A percentile compares a stretch with the other conserved stretches of the same genome.
phyloP scores from a whole-genome alignment of 53 echinoderm and acorn worm species.

The Glandiceps talaboti region DNA sequence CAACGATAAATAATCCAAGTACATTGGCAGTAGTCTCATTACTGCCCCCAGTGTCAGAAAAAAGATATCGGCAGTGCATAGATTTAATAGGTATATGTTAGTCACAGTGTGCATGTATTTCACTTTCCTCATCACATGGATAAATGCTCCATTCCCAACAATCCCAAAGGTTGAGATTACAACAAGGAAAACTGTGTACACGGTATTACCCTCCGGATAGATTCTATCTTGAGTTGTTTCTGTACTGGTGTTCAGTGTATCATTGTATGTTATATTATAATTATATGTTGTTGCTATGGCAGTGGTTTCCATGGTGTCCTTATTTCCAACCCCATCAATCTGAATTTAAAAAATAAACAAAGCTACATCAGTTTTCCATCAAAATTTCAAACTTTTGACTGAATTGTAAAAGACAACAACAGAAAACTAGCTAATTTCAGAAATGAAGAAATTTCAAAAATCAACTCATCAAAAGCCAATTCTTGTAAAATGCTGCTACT shows the following conservation, averaged over 20 bases:
- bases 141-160: background rate
- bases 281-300: background rate
- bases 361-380: too few relatives aligned
- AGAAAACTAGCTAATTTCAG: too few relatives aligned
- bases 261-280: background rate
- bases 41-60: background rate
- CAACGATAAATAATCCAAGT: background rate
- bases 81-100: background rate
- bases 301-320: too few relatives aligned
- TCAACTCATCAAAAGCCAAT: too few relatives aligned
- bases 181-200: background rate
- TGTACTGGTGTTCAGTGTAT: background rate
- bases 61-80: background rate
- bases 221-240: background rate
- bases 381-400: too few relatives aligned
- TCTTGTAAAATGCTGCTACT: too few relatives aligned
- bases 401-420: too few relatives aligned
- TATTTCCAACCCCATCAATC: too few relatives aligned
- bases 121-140: background rate
- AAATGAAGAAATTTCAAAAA: too few relatives aligned
- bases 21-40: background rate
- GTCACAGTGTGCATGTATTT: background rate
- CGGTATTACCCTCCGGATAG: background rate
- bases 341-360: too few relatives aligned
- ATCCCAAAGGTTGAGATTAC: background rate